Evolutionary conservation across 2,888 invertebrate species (phyloP).

Genomic region (Balanococcus diminutus): DNA sequence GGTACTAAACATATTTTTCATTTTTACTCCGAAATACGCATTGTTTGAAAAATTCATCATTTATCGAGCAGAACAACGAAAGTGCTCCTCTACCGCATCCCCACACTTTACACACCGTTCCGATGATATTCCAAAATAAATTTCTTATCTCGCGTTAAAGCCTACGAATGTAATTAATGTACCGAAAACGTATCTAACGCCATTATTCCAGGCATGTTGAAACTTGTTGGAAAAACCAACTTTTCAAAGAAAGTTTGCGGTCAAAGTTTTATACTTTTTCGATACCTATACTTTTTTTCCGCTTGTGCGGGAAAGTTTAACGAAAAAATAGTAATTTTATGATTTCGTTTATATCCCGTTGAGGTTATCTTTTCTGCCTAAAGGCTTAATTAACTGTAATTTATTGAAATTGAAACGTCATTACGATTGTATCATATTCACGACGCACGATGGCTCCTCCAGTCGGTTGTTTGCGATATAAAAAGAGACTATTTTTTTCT

Average conservation of each 20-base stretch:
- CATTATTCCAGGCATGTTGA: conserved; percentile 23
- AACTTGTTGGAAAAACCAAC: conserved; percentile 17
- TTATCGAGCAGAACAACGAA: conserved; percentile 10
- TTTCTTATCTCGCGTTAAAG: conserved; percentile 26
- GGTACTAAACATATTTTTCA: conserved; percentile 8
- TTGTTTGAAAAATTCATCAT: conserved; percentile 22
- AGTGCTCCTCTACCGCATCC: background rate
- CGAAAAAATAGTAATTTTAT: background rate
- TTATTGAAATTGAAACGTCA: conserved; percentile 1
- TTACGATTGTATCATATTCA: background rate
- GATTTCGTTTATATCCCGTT: background rate
- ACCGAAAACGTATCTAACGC: conserved; percentile 23
- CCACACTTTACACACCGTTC: background rate
- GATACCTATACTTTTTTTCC: background rate
- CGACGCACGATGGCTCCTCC: too few species aligned
- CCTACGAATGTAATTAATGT: conserved; percentile 27
- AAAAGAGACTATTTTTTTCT: background rate
- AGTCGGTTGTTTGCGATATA: background rate
- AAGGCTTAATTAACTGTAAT: background rate
- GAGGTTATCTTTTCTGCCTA: background rate
- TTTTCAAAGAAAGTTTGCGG: conserved; percentile 23
- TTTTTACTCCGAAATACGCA: background rate
- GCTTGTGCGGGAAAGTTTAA: background rate
- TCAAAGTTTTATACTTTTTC: conserved; percentile 31
- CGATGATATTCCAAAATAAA: conserved; percentile 27